phyloP scores from a whole-genome alignment of 2,113 vertebrate species.

The Cyphomyrus plagiostoma region DNA sequence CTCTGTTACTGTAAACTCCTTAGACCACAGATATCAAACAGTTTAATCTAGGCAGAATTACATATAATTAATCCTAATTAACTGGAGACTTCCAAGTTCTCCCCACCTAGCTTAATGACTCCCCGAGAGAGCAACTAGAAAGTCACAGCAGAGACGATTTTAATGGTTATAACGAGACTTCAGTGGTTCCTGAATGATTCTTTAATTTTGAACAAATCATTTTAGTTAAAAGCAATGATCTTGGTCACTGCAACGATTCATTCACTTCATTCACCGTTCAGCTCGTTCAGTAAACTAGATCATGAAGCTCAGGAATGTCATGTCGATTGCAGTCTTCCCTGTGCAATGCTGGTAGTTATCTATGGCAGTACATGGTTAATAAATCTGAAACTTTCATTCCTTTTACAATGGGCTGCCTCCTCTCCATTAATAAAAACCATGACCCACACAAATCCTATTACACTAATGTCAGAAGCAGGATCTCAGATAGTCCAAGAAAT shows the following conservation, averaged over 20 bases:
- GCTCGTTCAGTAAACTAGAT: not conserved
- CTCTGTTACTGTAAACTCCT: not conserved
- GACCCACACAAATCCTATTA: not conserved
- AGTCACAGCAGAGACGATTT: not conserved
- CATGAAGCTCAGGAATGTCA: not conserved
- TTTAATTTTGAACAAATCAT: not conserved
- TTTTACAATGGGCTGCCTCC: not conserved
- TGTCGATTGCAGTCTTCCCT: not conserved
- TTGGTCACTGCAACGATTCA: not conserved
- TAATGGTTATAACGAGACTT: not conserved
- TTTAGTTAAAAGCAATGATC: not conserved
- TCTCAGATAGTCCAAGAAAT: not conserved
- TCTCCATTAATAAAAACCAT: not conserved
- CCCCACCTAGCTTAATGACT: not conserved
- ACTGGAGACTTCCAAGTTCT: not conserved
- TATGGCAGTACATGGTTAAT: not conserved
- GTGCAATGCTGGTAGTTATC: not conserved
- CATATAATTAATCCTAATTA: conserved; percentile 4
- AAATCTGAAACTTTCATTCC: not conserved
- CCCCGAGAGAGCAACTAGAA: not conserved
- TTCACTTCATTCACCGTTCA: not conserved
- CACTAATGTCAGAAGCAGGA: not conserved
- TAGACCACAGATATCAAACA: not conserved
- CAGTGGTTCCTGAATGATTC: not conserved
- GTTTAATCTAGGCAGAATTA: conserved; percentile 12